phyloP scores from a whole-genome alignment of 2,888 invertebrate species.

The Chalcosyrphus nemorum region DNA sequence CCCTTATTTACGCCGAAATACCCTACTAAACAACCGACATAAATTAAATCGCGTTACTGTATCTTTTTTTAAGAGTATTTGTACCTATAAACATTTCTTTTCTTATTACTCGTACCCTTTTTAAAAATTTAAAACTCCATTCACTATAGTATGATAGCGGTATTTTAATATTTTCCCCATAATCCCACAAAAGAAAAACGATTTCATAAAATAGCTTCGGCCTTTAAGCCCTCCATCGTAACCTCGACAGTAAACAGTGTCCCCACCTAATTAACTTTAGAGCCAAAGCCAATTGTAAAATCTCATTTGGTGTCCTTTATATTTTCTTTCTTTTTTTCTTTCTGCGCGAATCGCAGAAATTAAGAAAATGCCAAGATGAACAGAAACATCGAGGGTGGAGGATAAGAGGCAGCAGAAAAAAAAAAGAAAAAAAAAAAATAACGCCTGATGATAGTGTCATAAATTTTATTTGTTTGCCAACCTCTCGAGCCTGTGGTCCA shows the following conservation, averaged over 20 bases:
- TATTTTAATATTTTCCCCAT: constrained; percentile 35
- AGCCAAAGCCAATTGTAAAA: constrained; percentile 58
- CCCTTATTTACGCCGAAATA: not conserved
- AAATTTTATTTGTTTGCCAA: constrained; percentile 37
- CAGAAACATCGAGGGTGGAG: not conserved
- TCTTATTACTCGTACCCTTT: not conserved
- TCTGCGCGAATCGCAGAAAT: constrained; percentile 31
- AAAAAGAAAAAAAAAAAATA: constrained; percentile 17
- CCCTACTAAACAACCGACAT: not conserved
- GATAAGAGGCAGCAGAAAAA: not conserved
- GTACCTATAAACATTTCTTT: not conserved
- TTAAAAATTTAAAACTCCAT: not conserved
- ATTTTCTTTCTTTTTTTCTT: no score
- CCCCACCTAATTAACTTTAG: constrained; percentile 63
- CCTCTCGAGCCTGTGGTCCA: not conserved
- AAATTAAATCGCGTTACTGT: not conserved
- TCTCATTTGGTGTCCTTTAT: constrained; percentile 52
- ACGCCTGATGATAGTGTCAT: constrained; percentile 40
- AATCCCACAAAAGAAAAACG: constrained; percentile 19
- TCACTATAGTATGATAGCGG: constrained; percentile 2
- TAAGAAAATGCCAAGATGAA: constrained; percentile 46
- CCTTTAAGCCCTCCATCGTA: not conserved
- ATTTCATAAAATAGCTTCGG: constrained; percentile 31
- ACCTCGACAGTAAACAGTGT: constrained; percentile 13
- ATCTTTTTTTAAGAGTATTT: not conserved